phyloP scores from a whole-genome alignment of 2,797 vertebrate genomes.

The Karalla daura region DNA sequence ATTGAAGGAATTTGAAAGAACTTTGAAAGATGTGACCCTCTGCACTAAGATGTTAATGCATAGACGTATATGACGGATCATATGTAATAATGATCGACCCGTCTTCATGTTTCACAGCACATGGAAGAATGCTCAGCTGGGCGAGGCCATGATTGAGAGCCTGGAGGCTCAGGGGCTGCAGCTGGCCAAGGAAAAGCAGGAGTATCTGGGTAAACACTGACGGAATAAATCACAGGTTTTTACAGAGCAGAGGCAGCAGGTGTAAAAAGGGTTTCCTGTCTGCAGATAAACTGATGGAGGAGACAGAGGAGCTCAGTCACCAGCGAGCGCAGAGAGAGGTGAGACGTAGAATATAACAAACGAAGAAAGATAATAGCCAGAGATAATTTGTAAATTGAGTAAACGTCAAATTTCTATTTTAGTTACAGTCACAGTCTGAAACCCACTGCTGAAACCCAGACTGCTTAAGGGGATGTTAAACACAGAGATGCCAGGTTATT shows the following conservation, averaged over 20 bases:
- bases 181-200: constrained; percentile 97
- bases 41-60: too few species aligned
- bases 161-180: constrained; percentile 97
- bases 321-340: constrained; percentile 96
- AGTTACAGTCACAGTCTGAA: too few species aligned
- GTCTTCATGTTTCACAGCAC: constrained; percentile 80
- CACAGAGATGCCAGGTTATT: too few species aligned
- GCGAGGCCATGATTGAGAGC: constrained; percentile 98
- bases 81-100: too few species aligned
- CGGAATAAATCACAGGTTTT: neutral
- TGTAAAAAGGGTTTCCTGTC: constrained; percentile 1
- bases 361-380: too few species aligned
- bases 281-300: constrained; percentile 97
- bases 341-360: neutral
- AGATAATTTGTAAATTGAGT: too few species aligned
- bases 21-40: too few species aligned
- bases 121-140: constrained; percentile 97
- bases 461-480: too few species aligned
- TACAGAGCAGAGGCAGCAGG: rapidly evolving
- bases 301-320: constrained; percentile 94
- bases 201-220: constrained; percentile 89
- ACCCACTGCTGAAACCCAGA: too few species aligned
- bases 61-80: too few species aligned
- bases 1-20: too few species aligned
- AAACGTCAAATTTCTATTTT: too few species aligned